Evolutionary conservation across 2,113 vertebrate genomes (phyloP).

Genomic region (Tauraco erythrolophus): DNA sequence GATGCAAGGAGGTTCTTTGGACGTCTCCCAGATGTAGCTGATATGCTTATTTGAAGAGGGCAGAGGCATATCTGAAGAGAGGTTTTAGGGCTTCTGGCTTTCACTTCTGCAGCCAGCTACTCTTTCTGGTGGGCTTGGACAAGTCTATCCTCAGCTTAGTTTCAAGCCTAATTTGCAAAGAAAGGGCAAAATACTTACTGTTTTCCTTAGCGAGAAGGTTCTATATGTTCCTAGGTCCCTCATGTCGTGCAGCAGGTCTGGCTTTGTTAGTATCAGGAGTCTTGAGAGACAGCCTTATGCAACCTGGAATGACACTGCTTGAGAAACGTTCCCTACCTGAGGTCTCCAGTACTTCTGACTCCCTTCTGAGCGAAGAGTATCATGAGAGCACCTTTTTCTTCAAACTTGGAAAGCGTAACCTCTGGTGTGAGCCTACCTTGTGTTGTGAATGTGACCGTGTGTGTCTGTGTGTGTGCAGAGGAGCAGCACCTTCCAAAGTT

Average conservation of each 20-base stretch:
- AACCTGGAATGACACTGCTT: not conserved
- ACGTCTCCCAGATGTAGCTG: not conserved
- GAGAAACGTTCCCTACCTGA: not conserved
- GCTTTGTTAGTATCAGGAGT: not conserved
- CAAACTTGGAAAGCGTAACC: not conserved
- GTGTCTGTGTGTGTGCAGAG: not conserved
- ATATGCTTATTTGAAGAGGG: not conserved
- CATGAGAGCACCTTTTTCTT: not conserved
- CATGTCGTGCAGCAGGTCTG: not conserved
- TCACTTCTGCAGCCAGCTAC: not conserved
- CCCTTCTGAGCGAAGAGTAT: not conserved
- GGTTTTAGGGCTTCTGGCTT: not conserved
- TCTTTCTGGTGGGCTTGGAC: not conserved
- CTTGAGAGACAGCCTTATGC: not conserved
- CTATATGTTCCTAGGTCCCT: not conserved
- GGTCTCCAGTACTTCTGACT: not conserved
- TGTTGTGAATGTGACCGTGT: rapidly evolving
- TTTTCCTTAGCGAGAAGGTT: not conserved
- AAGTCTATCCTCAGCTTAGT: not conserved
- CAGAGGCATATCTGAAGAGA: not conserved
- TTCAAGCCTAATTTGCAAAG: not conserved
- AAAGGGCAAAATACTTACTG: not conserved
- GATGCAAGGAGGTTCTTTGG: not conserved
- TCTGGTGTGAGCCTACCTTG: not conserved
- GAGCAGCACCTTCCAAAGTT: not conserved